A percentile compares a stretch with the other conserved stretches of the same genome.
phyloP scores from a whole-genome alignment of 2,888 invertebrate genomes.

The Nomada lathburiana region DNA sequence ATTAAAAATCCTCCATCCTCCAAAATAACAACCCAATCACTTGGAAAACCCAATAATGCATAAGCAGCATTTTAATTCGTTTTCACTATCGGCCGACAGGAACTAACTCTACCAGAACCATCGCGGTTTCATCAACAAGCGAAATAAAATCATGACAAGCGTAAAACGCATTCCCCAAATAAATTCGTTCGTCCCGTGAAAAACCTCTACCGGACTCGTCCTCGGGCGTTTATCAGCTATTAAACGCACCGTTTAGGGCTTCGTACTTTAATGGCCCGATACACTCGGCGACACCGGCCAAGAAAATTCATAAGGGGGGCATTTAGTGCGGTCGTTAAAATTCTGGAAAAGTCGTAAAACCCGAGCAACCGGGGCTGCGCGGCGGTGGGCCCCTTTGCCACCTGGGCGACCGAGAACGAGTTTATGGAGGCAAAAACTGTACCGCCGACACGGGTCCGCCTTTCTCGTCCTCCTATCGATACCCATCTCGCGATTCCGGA shows the following conservation, averaged over 20 bases:
- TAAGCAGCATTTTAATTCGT: too few species aligned
- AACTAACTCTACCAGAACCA: background rate
- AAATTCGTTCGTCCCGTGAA: slow-evolving; percentile 71
- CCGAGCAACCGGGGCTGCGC: slow-evolving; percentile 58
- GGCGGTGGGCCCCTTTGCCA: slow-evolving; percentile 47
- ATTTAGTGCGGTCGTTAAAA: slow-evolving; percentile 82
- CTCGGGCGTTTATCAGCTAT: slow-evolving; percentile 35
- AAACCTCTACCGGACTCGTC: slow-evolving; percentile 28
- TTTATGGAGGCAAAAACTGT: slow-evolving; percentile 79
- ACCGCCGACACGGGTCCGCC: slow-evolving; percentile 70
- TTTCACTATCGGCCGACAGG: too few species aligned
- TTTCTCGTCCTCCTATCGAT: slow-evolving; percentile 64
- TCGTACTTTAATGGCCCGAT: slow-evolving; percentile 46
- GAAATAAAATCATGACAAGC: background rate
- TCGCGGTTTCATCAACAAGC: background rate
- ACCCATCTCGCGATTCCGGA: slow-evolving; percentile 47
- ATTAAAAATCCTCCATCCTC: too few species aligned
- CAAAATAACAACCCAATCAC: too few species aligned
- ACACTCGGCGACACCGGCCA: slow-evolving; percentile 45
- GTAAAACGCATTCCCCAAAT: background rate
- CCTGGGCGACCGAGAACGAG: slow-evolving; percentile 59
- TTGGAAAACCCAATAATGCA: too few species aligned
- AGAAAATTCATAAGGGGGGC: slow-evolving; percentile 63
- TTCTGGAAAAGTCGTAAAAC: slow-evolving; percentile 83
- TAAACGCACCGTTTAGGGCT: slow-evolving; percentile 46